Evolutionary conservation across 1,140 invertebrate species (phyloP).

Genomic region (Pentalonia nigronervosa): DNA sequence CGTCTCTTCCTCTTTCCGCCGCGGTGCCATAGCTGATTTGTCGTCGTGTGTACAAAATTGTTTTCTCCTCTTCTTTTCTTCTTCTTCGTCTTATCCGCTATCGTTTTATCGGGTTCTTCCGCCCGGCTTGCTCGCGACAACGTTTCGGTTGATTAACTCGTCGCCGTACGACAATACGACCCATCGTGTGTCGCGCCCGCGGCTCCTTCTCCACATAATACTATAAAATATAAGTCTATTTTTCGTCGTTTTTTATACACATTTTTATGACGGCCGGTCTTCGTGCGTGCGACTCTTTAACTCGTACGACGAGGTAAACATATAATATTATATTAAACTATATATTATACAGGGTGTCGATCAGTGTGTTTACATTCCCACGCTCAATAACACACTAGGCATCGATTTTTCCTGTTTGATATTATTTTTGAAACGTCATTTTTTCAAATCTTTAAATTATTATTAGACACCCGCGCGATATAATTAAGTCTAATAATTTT

Average conservation of each 20-base stretch:
- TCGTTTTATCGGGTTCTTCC: conserved; percentile 51
- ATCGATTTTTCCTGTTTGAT: not conserved
- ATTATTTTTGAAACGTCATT: not conserved
- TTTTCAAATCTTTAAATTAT: too few relatives aligned
- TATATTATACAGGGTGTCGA: not conserved
- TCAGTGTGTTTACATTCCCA: not conserved
- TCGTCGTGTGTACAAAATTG: not conserved
- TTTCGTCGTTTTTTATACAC: not conserved
- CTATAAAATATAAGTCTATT: not conserved
- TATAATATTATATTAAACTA: too few relatives aligned
- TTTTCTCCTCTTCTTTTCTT: not conserved
- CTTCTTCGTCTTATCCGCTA: too few relatives aligned
- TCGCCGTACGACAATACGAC: not conserved
- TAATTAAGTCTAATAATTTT: too few relatives aligned
- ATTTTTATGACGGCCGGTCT: not conserved
- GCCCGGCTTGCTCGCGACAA: conserved; percentile 9
- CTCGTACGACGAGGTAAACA: not conserved
- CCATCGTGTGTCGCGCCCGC: too few relatives aligned
- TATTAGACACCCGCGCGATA: too few relatives aligned
- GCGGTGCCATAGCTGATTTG: not conserved
- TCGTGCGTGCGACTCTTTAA: not conserved
- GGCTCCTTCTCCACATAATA: not conserved
- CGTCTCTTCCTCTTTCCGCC: not conserved
- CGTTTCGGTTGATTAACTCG: conserved; percentile 52
- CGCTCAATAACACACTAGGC: not conserved